Base-by-base conservation (phyloP, 2,888 invertebrate species). In the Tetranychus truncatus region DNA sequence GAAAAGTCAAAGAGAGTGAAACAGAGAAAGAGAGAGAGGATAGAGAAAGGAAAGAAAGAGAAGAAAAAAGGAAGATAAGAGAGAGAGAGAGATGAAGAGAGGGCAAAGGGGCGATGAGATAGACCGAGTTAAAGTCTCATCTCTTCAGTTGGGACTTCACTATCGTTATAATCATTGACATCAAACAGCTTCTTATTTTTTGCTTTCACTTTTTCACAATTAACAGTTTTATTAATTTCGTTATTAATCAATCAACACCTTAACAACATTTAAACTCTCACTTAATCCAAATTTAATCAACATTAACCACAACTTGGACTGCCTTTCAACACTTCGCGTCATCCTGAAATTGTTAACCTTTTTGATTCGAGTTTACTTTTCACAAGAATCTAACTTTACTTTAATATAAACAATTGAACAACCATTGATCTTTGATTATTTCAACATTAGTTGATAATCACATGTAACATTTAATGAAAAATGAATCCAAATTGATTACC, bases 21-120 rank as follows among this genome's bases (percentile, higher is more conserved):
- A 67, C 18, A 67, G 69, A 69, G 69, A 69, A 21, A n/a, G 69
- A 69, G 69, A n/a, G 69, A 69, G n/a, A 11, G 15, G 20, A 6
- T 7, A 20, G 66, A 66, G 9, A 66, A 11, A 66, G 66, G 20
- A 66, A 66, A 20, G 11, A 20, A 15, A 15, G 66, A 66, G 66
- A n/a, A 20, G 18, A 66, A 66, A 66, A 11, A 6, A 55, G 55
- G 55, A 55, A 15, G 55, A 55, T 55, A 15, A 55, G 55, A 15
- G 55, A 55, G 46, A 55, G 46, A 46, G 55, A 34, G 34, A 5
- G 4, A 34, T 34, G 34, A 34, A 34, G 34, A 34, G 34, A 34
- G 55, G 55, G 11, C 9, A 15, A 55, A 55, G 55, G 55, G 55
- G 55, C 55, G 55, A 55, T 55, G 55, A 55, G 55, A 55, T 55